Percentiles rank a stretch among this genome's conserved stretches.
Evolutionary conservation across 2,888 invertebrate genomes (phyloP).

Genomic region (Dynastes hyllus): DNA sequence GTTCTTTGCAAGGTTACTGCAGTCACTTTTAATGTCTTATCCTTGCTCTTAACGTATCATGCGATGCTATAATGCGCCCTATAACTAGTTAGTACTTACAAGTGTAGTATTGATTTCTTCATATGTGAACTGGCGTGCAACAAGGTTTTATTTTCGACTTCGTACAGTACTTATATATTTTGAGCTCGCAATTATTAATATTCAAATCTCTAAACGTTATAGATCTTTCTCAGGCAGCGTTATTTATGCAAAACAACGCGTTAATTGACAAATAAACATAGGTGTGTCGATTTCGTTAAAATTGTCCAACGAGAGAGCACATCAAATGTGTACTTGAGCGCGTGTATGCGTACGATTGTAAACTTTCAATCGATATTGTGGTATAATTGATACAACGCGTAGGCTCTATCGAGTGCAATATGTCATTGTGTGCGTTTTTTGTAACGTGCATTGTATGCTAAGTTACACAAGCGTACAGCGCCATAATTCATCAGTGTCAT

Average conservation of each 20-base stretch:
- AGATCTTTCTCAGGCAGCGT: constrained; percentile 1
- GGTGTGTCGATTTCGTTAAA: constrained; percentile 33
- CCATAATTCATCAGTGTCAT: constrained; percentile 42
- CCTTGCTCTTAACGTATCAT: too few relatives aligned
- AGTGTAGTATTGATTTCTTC: too few relatives aligned
- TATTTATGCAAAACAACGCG: constrained; percentile 30
- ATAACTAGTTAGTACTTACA: too few relatives aligned
- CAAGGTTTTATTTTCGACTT: too few relatives aligned
- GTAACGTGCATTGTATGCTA: constrained; percentile 45
- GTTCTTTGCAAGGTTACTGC: too few relatives aligned
- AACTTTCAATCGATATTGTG: constrained; percentile 47
- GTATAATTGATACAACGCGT: constrained; percentile 44
- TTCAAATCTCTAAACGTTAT: not conserved
- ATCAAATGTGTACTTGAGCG: constrained; percentile 19
- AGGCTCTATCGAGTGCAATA: constrained; percentile 42
- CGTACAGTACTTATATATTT: too few relatives aligned
- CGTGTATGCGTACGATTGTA: constrained; percentile 31
- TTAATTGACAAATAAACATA: constrained; percentile 38
- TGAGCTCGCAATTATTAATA: not conserved
- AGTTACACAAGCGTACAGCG: constrained; percentile 42
- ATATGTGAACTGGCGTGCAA: too few relatives aligned
- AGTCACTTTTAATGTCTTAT: too few relatives aligned
- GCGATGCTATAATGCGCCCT: too few relatives aligned
- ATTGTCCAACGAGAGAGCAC: constrained; percentile 13
- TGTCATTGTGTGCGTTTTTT: constrained; percentile 45